Evolutionary conservation across 1,140 invertebrate genomes (phyloP).

Genomic region (Listronotus bonariensis): DNA sequence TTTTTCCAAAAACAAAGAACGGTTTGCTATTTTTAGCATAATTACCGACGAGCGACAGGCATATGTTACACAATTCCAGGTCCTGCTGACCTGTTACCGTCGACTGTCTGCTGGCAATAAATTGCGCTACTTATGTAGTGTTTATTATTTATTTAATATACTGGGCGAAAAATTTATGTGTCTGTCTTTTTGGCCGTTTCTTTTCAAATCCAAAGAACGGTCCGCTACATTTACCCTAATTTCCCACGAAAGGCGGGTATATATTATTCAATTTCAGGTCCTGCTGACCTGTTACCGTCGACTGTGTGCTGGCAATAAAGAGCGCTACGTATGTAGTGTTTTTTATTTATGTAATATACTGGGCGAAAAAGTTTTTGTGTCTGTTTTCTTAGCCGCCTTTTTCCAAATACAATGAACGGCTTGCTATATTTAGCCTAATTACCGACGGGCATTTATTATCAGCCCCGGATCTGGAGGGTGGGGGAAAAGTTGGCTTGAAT

Average conservation of each 20-base stretch:
- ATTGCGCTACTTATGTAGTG: too few relatives aligned
- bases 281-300: too few relatives aligned
- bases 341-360: too few relatives aligned
- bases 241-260: neutral
- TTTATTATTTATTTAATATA: too few relatives aligned
- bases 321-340: too few relatives aligned
- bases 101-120: conserved; percentile 29
- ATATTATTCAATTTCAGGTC: too few relatives aligned
- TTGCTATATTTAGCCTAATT: neutral
- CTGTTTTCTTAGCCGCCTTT: neutral
- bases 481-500: too few relatives aligned
- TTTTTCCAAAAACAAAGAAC: conserved; percentile 1
- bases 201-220: conserved; percentile 2
- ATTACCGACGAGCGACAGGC: neutral
- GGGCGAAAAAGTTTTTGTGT: neutral
- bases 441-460: neutral
- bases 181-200: neutral
- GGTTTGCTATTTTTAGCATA: neutral
- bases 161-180: too few relatives aligned
- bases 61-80: too few relatives aligned
- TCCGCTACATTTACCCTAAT: neutral
- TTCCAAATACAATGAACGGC: neutral
- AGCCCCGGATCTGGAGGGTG: too few relatives aligned
- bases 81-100: neutral
- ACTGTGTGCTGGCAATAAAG: too few relatives aligned